Evolutionary conservation across 2,797 vertebrate species (phyloP).

Genomic region (Glyptemys insculpta): DNA sequence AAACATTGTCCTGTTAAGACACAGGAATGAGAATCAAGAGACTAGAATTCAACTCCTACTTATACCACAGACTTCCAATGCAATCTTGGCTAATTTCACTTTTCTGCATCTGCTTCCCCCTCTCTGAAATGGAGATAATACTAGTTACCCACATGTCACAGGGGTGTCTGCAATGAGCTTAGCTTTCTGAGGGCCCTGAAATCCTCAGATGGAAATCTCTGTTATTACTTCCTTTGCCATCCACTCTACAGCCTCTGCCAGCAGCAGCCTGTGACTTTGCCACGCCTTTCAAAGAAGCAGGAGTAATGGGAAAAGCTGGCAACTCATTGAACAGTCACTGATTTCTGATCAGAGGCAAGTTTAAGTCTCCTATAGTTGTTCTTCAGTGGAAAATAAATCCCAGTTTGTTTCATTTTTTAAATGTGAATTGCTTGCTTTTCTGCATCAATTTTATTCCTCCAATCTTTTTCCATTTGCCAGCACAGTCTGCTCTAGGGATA

Average conservation of each 20-base stretch:
- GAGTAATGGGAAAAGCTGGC: constrained; percentile 1
- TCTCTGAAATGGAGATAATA: neutral
- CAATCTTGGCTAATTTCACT: neutral
- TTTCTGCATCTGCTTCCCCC: constrained; percentile 33
- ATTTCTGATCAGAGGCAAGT: constrained; percentile 46
- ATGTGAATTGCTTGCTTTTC: constrained; percentile 18
- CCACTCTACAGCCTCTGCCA: constrained; percentile 36
- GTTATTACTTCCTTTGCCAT: constrained; percentile 5
- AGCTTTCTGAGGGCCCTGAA: neutral
- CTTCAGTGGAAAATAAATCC: neutral
- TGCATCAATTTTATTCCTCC: neutral
- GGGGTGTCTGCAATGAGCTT: no score
- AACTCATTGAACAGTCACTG: constrained; percentile 46
- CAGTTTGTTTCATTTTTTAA: constrained; percentile 5
- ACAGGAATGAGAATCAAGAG: neutral
- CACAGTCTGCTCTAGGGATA: neutral
- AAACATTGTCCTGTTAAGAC: neutral
- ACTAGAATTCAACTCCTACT: neutral
- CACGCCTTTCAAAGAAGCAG: constrained; percentile 9
- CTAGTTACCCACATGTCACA: neutral
- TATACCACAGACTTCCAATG: neutral
- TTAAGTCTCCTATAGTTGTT: constrained; percentile 12
- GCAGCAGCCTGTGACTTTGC: constrained; percentile 24
- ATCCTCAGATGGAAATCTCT: neutral
- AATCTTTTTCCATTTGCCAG: constrained; percentile 32